Evolutionary conservation across 1,140 invertebrate genomes (phyloP), one percentile per base, ranked within the genome.

Genomic region (Cyclina sinensis): DNA sequence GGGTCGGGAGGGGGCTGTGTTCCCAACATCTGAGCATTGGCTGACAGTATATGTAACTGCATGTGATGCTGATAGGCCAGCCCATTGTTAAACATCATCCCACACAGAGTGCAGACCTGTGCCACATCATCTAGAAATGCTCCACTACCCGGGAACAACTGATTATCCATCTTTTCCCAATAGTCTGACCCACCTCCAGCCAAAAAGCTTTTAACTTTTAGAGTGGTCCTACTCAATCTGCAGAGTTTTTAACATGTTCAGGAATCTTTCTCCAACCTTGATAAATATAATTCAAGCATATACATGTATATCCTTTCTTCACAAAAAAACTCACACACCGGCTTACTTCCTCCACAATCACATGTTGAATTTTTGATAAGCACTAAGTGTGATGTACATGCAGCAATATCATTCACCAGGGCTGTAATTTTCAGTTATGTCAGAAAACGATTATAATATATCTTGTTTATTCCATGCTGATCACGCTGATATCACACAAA

Each of bases 1-100:
- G 76, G 74, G 30, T 87, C 85, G 32, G 85, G 85, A 24, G 85
- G 85, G 0, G 70, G 85, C 27, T 87, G 70, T 2, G 37, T 62
- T 21, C 59, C 70, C 24, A 87, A 59, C 21, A 86, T 65, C 82
- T 84, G 82, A 16, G 84, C 70, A 30, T 87, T 79, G 35, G 74
- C 84, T 1, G 74, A 65, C 43, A 80, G 46, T 12, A 87, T 62
- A 65, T 87, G 85, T 1, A 87, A 37, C 59, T 87, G 85, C 74
- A 87, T 80, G 59, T 87, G 85, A 54, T 87, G 85, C 57, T 87
- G 85, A 12, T 62, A 54, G 0, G 74, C 48, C 21, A 87, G 24
- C n/a, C 21, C 48, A 27, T 87, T 87, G 76, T 80, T 87, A 27
- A 87, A 87, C 74, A 87, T 37, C 74, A 87, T 24, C 1, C 85